These are phyloP conservation scores for Hydractinia symbiolongicarpus DNA, from an alignment of 30 jellyfish, hydroid and myxozoan species.

Conservation along the genomic window DNA sequence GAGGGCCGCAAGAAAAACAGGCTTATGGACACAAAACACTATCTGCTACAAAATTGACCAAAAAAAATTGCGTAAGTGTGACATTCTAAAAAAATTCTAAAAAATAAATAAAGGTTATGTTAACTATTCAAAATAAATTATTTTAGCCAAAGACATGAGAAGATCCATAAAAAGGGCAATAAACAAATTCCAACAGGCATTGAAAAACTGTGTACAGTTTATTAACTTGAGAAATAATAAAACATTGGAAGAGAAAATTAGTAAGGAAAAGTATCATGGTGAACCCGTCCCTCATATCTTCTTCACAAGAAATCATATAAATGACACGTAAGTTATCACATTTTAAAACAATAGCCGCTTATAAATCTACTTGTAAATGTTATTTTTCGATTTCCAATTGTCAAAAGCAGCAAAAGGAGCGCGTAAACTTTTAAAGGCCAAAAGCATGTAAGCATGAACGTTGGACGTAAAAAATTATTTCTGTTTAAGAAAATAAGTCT, in stretches of 20 bases:
- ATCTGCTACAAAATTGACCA: conserved; percentile 27
- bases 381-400: no score
- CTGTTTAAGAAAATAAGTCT: no score
- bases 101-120: no score
- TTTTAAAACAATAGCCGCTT: no score
- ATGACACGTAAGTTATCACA: conserved; percentile 10
- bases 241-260: background rate
- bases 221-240: background rate
- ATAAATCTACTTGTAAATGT: no score
- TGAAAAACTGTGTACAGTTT: conserved; percentile 61
- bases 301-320: conserved; percentile 23
- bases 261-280: conserved; percentile 16
- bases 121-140: background rate
- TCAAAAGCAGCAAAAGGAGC: no score
- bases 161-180: conserved; percentile 62
- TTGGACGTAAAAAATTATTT: no score
- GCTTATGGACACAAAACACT: conserved; percentile 29
- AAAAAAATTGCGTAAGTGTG: no score
- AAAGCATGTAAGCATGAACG: no score
- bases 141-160: conserved; percentile 58
- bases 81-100: no score
- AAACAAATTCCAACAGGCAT: conserved; percentile 61
- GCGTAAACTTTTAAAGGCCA: no score
- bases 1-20: conserved; percentile 30
- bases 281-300: conserved; percentile 32